Percentiles rank a stretch among this genome's conserved stretches.
phyloP scores from a whole-genome alignment of 2,888 invertebrate species.

The Hemistola chrysoprasaria region DNA sequence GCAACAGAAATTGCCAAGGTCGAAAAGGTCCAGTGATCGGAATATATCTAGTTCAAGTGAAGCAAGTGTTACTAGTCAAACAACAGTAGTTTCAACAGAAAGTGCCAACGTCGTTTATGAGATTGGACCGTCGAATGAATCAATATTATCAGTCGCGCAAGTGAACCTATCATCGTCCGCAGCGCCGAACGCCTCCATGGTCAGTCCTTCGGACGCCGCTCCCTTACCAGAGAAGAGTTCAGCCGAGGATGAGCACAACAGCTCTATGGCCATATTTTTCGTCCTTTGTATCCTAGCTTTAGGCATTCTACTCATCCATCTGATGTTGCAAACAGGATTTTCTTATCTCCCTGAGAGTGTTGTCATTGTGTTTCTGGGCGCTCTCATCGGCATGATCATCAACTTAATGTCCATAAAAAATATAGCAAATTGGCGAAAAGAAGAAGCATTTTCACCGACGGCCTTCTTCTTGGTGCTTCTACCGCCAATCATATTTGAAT shows the following conservation, averaged over 20 bases:
- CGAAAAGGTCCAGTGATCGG: slow-evolving; percentile 49
- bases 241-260: slow-evolving; percentile 97
- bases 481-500: slow-evolving; percentile 99
- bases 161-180: slow-evolving; percentile 59
- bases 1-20: slow-evolving; percentile 44
- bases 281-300: slow-evolving; percentile 97
- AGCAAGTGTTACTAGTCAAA: slow-evolving; percentile 39
- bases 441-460: slow-evolving; percentile 99
- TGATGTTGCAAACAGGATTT: slow-evolving; percentile 97
- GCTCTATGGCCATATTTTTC: slow-evolving; percentile 98
- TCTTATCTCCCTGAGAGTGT: slow-evolving; percentile 99
- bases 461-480: slow-evolving; percentile 98
- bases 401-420: slow-evolving; percentile 94
- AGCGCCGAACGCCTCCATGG: slow-evolving; percentile 62
- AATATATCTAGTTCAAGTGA: slow-evolving; percentile 57
- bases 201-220: slow-evolving; percentile 88
- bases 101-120: slow-evolving; percentile 55
- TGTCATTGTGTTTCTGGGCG: slow-evolving; percentile 97
- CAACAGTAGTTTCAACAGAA: slow-evolving; percentile 52
- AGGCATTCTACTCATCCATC: slow-evolving; percentile 96
- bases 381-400: slow-evolving; percentile 94
- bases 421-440: slow-evolving; percentile 97
- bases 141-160: slow-evolving; percentile 52
- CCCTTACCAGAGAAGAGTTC: slow-evolving; percentile 93
- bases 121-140: slow-evolving; percentile 56